Evolutionary conservation across 1,140 invertebrate species (phyloP).

Genomic region (Phymastichus coffea): DNA sequence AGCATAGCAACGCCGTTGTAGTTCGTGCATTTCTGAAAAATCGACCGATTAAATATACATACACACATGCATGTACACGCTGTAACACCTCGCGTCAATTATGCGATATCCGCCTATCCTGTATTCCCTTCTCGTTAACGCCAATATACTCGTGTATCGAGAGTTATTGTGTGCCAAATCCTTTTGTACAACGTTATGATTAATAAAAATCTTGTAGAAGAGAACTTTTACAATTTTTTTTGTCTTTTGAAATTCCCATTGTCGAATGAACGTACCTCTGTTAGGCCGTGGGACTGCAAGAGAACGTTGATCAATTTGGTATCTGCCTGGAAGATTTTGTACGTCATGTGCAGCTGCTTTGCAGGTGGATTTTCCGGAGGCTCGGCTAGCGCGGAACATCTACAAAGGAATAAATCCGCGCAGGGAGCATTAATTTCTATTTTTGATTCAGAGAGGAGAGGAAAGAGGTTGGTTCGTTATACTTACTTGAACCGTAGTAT

Average conservation of each 20-base stretch:
- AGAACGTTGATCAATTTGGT: conserved; percentile 74
- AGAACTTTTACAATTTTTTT: background rate
- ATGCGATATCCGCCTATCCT: no score
- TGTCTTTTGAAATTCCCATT: no score
- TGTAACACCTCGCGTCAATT: no score
- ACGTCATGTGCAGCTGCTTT: conserved; percentile 72
- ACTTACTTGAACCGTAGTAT: conserved; percentile 53
- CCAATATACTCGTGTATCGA: no score
- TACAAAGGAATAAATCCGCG: conserved; percentile 31
- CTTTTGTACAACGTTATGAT: background rate
- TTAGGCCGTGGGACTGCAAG: conserved; percentile 72
- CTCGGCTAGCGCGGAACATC: conserved; percentile 52
- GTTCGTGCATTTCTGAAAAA: conserved; percentile 3
- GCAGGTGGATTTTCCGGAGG: conserved; percentile 62
- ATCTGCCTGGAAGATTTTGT: conserved; percentile 78
- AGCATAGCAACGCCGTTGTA: no score
- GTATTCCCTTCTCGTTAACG: no score
- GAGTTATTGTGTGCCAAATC: no score
- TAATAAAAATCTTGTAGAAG: conserved; percentile 8
- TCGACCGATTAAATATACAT: background rate
- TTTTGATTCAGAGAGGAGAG: background rate
- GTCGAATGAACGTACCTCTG: conserved; percentile 65
- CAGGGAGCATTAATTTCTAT: background rate
- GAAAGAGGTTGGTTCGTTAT: background rate
- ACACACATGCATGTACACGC: background rate